Conservation (phyloP, 2,113 vertebrate species). For the Phrynocephalus versicolor region DNA sequence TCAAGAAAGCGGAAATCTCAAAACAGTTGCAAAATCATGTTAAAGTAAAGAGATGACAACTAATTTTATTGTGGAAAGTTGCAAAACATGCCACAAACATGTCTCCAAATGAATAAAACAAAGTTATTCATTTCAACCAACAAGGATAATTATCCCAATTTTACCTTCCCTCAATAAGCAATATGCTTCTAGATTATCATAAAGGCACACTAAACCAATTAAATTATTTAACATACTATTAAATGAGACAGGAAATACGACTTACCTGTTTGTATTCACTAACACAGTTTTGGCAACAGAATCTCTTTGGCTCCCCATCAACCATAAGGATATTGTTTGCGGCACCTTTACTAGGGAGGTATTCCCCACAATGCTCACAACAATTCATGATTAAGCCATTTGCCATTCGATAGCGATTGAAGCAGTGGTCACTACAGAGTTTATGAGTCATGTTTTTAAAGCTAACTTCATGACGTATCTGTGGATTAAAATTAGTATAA, state of each 20-base stretch:
- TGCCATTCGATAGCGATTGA: conserved; percentile 96
- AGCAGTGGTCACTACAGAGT: conserved; percentile 96
- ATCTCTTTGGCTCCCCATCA: conserved; percentile 96
- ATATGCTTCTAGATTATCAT: not conserved
- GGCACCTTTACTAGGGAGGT: conserved; percentile 92
- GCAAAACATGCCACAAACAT: not conserved
- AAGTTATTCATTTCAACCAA: not conserved
- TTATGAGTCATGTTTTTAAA: conserved; percentile 99
- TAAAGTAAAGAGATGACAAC: not conserved
- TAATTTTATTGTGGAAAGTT: not conserved
- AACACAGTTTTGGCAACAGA: conserved; percentile 96
- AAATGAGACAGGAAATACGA: conserved; percentile 6
- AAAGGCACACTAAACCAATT: not conserved
- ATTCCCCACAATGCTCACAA: conserved; percentile 97
- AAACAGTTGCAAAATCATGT: not conserved
- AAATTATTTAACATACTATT: not conserved
- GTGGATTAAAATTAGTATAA: conserved; percentile 52
- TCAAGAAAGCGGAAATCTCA: not conserved
- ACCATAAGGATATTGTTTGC: conserved; percentile 92
- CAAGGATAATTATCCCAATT: not conserved
- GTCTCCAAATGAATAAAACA: not conserved
- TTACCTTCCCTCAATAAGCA: conserved; percentile 6
- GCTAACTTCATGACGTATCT: conserved; percentile 99
- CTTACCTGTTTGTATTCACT: conserved; percentile 97
- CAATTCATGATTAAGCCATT: conserved; percentile 99